Conservation (phyloP, 2,888 invertebrate species). For the Aphelenchoides bicaudatus region DNA sequence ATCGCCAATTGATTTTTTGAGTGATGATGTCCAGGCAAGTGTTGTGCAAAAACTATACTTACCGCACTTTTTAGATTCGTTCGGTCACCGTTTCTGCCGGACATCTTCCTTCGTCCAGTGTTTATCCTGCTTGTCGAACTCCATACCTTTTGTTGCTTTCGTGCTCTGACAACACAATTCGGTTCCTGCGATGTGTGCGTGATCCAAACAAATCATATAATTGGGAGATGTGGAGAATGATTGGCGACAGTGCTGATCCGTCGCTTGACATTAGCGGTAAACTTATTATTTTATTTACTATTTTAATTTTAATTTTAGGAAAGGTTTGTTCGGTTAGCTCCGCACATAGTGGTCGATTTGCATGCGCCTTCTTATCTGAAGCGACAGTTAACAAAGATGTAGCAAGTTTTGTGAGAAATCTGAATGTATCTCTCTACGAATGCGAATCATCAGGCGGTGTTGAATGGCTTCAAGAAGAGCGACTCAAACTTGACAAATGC, state of each 20-base stretch:
- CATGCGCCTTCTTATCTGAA: slow-evolving; percentile 77
- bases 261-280: slow-evolving; percentile 54
- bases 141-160: slow-evolving; percentile 93
- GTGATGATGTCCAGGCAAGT: slow-evolving; percentile 30
- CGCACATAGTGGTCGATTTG: slow-evolving; percentile 91
- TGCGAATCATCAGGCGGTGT: slow-evolving; percentile 89
- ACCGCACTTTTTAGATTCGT: slow-evolving; percentile 17
- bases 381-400: neutral
- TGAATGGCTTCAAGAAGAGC: slow-evolving; percentile 56
- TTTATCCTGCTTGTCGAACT: slow-evolving; percentile 96
- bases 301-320: slow-evolving; percentile 26
- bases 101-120: slow-evolving; percentile 91
- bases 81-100: slow-evolving; percentile 86
- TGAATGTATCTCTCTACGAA: slow-evolving; percentile 85
- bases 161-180: slow-evolving; percentile 83
- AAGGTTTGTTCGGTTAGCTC: slow-evolving; percentile 72
- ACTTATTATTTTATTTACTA: neutral
- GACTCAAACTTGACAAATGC: slow-evolving; percentile 36
- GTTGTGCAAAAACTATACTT: neutral
- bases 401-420: slow-evolving; percentile 16
- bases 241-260: slow-evolving; percentile 44
- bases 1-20: slow-evolving; percentile 36
- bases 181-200: slow-evolving; percentile 64
- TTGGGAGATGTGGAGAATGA: slow-evolving; percentile 58
- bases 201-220: slow-evolving; percentile 23